Evolutionary conservation across 1,140 invertebrate species (phyloP).

Genomic region (Apis dorsata): DNA sequence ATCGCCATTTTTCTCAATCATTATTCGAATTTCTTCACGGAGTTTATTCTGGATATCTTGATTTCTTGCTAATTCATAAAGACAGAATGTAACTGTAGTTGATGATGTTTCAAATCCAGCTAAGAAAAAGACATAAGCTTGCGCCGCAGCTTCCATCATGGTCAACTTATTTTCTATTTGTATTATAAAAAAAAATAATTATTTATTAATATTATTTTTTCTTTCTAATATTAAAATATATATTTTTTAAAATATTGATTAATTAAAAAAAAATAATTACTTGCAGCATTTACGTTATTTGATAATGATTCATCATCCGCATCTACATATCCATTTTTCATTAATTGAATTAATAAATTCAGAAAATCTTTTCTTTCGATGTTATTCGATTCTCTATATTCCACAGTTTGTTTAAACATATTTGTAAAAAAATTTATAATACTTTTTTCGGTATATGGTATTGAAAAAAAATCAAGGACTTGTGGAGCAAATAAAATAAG

Average conservation of each 20-base stretch:
- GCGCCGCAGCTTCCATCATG: conserved; percentile 49
- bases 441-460: conserved; percentile 49
- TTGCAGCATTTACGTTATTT: neutral
- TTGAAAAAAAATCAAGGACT: conserved; percentile 53
- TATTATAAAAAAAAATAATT: neutral
- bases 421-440: conserved; percentile 62
- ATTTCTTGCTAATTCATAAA: conserved; percentile 74
- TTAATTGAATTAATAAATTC: conserved; percentile 59
- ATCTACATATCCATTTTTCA: conserved; percentile 47
- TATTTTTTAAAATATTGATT: neutral
- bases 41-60: conserved; percentile 72
- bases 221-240: neutral
- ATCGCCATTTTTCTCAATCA: conserved; percentile 35
- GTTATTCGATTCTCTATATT: conserved; percentile 47
- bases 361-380: conserved; percentile 60
- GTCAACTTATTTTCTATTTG: conserved; percentile 19
- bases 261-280: neutral
- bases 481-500: conserved; percentile 58
- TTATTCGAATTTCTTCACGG: conserved; percentile 65
- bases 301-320: conserved; percentile 12
- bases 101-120: conserved; percentile 76
- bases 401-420: conserved; percentile 48
- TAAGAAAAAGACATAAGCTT: conserved; percentile 67
- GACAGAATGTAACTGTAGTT: conserved; percentile 58
- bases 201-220: neutral